A percentile compares a stretch with the other conserved stretches of the same genome.
Evolutionary conservation across 2,797 vertebrate species (phyloP).

Genomic region (Sciurus carolinensis): DNA sequence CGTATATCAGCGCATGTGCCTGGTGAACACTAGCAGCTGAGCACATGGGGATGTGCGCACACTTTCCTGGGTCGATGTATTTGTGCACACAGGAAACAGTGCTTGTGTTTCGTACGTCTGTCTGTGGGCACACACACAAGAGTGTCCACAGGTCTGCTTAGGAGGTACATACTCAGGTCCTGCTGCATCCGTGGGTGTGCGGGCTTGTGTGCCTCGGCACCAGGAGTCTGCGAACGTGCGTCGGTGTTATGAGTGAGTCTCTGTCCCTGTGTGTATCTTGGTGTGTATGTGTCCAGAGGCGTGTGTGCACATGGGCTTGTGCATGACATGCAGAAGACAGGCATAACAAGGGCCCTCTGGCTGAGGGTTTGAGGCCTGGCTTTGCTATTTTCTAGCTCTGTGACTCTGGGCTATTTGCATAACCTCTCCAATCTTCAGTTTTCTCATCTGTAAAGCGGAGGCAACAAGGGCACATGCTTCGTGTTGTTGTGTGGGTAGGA

Average conservation of each 20-base stretch:
- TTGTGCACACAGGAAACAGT: not conserved
- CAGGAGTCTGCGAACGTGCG: not conserved
- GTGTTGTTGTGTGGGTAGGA: not conserved
- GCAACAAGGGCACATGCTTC: not conserved
- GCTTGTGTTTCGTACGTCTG: not conserved
- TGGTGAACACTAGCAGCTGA: not conserved
- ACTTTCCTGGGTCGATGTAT: not conserved
- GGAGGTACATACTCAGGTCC: not conserved
- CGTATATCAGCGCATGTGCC: not conserved
- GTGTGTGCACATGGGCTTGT: not conserved
- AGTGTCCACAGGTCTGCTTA: not conserved
- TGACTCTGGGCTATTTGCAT: not conserved
- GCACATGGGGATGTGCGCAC: not conserved
- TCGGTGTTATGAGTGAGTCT: not conserved
- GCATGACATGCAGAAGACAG: not conserved
- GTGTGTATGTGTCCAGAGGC: not conserved
- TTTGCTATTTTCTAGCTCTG: slow-evolving; percentile 20
- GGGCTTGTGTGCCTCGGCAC: not conserved
- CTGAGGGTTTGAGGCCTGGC: not conserved
- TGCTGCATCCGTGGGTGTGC: too few relatives aligned
- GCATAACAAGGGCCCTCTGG: not conserved
- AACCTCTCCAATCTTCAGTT: not conserved
- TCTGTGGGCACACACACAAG: not conserved
- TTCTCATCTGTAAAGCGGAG: slow-evolving; percentile 43
- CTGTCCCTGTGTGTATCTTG: not conserved